Conservation (phyloP, 2,113 vertebrate species). For the Mellivora capensis region DNA sequence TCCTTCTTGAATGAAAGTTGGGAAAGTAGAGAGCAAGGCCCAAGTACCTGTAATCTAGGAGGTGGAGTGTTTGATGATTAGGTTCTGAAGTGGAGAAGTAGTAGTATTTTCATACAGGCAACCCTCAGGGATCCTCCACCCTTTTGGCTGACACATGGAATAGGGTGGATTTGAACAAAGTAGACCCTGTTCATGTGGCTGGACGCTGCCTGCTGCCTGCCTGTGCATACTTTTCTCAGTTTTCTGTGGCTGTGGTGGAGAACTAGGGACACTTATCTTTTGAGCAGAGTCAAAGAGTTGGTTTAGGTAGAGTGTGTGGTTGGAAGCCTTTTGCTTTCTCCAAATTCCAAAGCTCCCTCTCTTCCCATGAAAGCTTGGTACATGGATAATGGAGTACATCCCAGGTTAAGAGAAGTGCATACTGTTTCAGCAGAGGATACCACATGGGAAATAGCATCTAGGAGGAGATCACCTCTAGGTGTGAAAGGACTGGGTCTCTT, state of each 20-base stretch:
- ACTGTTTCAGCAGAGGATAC: background rate
- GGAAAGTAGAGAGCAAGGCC: background rate
- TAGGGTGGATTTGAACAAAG: background rate
- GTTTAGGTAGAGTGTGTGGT: background rate
- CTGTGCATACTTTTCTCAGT: background rate
- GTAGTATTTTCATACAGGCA: background rate
- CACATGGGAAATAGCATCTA: background rate
- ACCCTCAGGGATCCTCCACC: background rate
- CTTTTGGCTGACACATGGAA: background rate
- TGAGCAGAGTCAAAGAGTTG: background rate
- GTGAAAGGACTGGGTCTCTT: background rate
- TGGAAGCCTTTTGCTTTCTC: background rate
- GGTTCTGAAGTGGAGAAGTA: background rate
- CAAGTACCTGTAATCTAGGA: background rate
- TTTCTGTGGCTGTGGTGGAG: background rate
- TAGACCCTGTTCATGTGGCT: background rate
- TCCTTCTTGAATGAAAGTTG: background rate
- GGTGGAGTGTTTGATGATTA: background rate
- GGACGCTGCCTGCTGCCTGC: background rate
- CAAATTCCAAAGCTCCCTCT: background rate
- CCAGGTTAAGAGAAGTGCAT: background rate
- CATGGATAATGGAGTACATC: background rate
- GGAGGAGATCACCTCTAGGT: background rate
- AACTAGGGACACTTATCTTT: background rate
- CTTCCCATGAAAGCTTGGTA: background rate